phyloP scores from a whole-genome alignment of 37 sponge, comb jelly and placozoan species.

The Corticium candelabrum region DNA sequence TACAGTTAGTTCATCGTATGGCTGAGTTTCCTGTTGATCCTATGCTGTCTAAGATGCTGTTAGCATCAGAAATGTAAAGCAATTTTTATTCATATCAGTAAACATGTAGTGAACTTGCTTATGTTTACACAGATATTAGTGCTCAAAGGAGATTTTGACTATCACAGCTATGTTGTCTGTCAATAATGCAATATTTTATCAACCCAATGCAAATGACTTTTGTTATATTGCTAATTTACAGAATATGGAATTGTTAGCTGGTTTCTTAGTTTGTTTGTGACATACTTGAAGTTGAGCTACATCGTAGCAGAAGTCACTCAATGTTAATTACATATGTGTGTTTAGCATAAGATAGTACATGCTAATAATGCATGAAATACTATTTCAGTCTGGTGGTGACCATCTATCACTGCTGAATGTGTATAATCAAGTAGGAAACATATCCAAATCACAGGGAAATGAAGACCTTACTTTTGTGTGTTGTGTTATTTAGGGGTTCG shows the following conservation, averaged over 20 bases:
- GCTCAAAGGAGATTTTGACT: slow-evolving; percentile 89
- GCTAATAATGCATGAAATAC: slow-evolving; percentile 93
- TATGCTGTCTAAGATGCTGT: slow-evolving; percentile 96
- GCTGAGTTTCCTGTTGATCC: slow-evolving; percentile 98
- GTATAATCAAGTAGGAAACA: slow-evolving; percentile 71
- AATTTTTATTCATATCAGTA: no score
- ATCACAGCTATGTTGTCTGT: slow-evolving; percentile 97
- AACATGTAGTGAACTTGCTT: slow-evolving; percentile 9
- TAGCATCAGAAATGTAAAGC: slow-evolving; percentile 92
- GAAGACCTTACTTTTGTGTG: neutral
- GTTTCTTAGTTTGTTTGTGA: no score
- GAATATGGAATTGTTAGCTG: no score
- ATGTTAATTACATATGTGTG: neutral
- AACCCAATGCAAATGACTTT: slow-evolving; percentile 88
- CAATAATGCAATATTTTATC: slow-evolving; percentile 93
- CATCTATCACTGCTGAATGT: slow-evolving; percentile 94
- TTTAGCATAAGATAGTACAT: slow-evolving; percentile 71
- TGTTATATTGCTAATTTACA: no score
- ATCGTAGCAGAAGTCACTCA: no score
- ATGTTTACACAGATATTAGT: slow-evolving; percentile 49
- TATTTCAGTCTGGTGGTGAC: slow-evolving; percentile 95
- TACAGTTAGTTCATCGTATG: slow-evolving; percentile 86
- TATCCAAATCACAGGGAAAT: neutral
- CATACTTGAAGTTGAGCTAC: no score
- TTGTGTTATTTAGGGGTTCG: slow-evolving; percentile 92